phyloP scores from a whole-genome alignment of 1,140 invertebrate species.

The Megathymus violae region DNA sequence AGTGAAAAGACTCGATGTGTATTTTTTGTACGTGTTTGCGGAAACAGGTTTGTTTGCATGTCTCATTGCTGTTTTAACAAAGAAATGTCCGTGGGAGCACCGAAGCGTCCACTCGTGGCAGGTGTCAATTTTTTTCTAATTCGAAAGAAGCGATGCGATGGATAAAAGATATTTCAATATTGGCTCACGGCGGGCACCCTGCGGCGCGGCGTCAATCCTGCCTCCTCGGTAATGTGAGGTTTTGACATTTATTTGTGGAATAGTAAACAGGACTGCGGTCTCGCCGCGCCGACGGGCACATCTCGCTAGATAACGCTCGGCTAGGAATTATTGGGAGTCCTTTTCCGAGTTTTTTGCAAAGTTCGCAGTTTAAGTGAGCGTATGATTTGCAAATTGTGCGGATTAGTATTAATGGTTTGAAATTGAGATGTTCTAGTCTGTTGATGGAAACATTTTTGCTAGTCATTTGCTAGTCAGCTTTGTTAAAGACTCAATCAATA shows the following conservation, averaged over 20 bases:
- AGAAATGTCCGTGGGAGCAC: conserved; percentile 57
- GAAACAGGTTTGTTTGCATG: conserved; percentile 54
- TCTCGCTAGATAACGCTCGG: conserved; percentile 17
- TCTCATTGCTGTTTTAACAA: conserved; percentile 50
- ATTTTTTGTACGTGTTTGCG: conserved; percentile 45
- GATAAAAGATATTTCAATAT: conserved; percentile 71
- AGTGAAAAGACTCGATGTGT: conserved; percentile 5
- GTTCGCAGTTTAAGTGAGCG: conserved; percentile 21
- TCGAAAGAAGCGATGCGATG: conserved; percentile 46
- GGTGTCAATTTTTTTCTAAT: conserved; percentile 74
- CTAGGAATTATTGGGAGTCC: conserved; percentile 12
- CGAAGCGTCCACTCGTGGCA: conserved; percentile 58
- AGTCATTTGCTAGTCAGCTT: too few relatives aligned
- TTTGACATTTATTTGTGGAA: conserved; percentile 59
- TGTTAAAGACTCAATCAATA: too few relatives aligned
- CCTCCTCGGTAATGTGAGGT: conserved; percentile 49
- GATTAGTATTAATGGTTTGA: too few relatives aligned
- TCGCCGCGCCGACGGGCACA: conserved; percentile 39
- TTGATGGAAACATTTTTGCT: too few relatives aligned
- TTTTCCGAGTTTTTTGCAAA: background rate
- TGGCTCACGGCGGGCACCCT: conserved; percentile 56
- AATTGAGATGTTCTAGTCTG: too few relatives aligned
- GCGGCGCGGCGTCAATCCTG: conserved; percentile 51
- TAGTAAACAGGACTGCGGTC: conserved; percentile 53
- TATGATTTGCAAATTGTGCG: conserved; percentile 23